These are phyloP conservation scores for Stegana nigrithorax DNA, from an alignment of 2,888 invertebrate species.

Conservation along the genomic window DNA sequence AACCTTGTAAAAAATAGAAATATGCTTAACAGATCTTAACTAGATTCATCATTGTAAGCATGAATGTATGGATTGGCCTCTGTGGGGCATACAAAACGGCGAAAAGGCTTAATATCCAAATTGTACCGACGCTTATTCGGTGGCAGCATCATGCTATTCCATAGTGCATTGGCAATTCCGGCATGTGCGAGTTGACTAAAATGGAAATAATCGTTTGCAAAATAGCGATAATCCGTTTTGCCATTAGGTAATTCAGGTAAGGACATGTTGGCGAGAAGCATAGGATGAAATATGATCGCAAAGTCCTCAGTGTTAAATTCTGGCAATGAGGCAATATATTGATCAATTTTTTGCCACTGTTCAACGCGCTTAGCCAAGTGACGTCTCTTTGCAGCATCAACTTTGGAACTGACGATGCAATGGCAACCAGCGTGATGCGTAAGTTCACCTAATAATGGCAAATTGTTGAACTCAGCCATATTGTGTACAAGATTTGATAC, in stretches of 20 bases:
- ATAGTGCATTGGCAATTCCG: constrained; percentile 70
- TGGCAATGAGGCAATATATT: constrained; percentile 67
- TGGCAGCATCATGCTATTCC: constrained; percentile 72
- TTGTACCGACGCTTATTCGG: too few relatives aligned
- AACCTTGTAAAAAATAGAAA: too few relatives aligned
- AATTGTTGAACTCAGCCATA: constrained; percentile 35
- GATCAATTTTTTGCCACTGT: constrained; percentile 70
- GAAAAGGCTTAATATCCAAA: constrained; percentile 64
- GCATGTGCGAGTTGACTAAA: constrained; percentile 73
- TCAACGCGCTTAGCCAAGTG: constrained; percentile 32
- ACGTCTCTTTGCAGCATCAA: constrained; percentile 28
- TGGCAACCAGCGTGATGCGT: constrained; percentile 54
- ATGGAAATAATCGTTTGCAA: constrained; percentile 75
- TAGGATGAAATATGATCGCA: constrained; percentile 71
- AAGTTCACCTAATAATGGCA: constrained; percentile 46
- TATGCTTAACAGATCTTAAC: too few relatives aligned
- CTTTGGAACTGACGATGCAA: constrained; percentile 49
- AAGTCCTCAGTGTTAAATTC: constrained; percentile 70
- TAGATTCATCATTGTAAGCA: too few relatives aligned
- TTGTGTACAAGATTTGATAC: constrained; percentile 50
- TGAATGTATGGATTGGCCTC: constrained; percentile 57
- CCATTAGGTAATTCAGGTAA: constrained; percentile 67
- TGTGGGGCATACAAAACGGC: constrained; percentile 60
- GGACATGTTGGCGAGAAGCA: constrained; percentile 46
- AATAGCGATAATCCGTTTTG: constrained; percentile 69